Base-by-base conservation (phyloP, 2,113 vertebrate species). In the Ondatra zibethicus region DNA sequence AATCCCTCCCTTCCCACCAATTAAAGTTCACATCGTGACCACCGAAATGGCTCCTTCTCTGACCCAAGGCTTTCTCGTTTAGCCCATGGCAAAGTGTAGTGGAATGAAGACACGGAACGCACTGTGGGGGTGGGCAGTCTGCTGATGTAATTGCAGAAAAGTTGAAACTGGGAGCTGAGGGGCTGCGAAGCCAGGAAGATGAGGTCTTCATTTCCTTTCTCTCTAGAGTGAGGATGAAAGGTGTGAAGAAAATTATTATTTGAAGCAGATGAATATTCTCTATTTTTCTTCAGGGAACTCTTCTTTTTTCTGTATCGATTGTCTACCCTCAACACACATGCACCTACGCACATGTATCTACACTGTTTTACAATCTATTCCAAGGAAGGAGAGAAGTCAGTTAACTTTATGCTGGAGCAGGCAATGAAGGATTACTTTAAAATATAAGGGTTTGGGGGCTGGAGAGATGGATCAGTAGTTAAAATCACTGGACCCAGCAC, bases 181-280 rank as follows among this genome's bases (percentile, higher is more conserved):
- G 3, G 45, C 63, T 2, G 33, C 25, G 70, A 85, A 92, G 61
- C 29, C 47, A 52, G 19, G 21, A 19, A 80, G 39, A 27, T 52
- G 50, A 73, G 92, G 66, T 50, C 39, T 6, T 81, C 72, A n/a
- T 63, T 82, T 47, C 58, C 52, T 93, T 66, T 94, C 47, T 55
- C 6, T 73, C 19, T 52, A 94, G 33, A 36, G 33, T 25, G 77
- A 68, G 86, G 91, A 89, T 75, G 33, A 68, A 73, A 91, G n/a
- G 50, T 86, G 93, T 91, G 81, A 85, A 82, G 61, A 82, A 72
- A 84, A 92, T 85, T 76, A 85, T 88, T 97, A 80, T 52, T 95
- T 91, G 88, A 93, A 72, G 27, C 50, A 81, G 73, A 91, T 70
- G n/a, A 72, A 42, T 39, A 23, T 96, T 84, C 5, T 33, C 80